Evolutionary conservation across 2,113 vertebrate genomes (phyloP), one percentile per base, ranked within the genome.

Genomic region (Callipepla californica): DNA sequence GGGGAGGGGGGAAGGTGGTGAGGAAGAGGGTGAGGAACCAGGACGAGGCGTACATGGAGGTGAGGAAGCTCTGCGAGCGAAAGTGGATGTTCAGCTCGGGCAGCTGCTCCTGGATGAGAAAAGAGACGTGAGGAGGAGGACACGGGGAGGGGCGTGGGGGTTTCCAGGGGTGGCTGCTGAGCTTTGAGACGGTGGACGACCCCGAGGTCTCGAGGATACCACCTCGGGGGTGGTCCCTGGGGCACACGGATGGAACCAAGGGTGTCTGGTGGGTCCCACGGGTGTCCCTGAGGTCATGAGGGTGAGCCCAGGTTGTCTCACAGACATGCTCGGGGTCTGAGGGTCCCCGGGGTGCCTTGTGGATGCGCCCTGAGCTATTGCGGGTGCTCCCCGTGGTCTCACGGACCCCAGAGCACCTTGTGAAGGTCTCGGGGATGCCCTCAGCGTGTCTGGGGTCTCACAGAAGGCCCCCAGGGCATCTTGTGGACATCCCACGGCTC

Each of bases 21-120:
- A 99, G 98, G 96, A 99, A 99, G 82, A 99, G 98, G 3, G 99
- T 99, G 95, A 99, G 98, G 97, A 99, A 99, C 99, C 99, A 99
- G 81, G 99, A 99, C 0, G 99, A 99, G 13, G 99, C 98, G 0
- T 99, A 99, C 99, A 99, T 99, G 69, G 99, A 99, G 1, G 99
- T 99, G 96, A 99, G 99, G 97, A 99, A 99, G 97, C 99, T 99
- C 98, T 99, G 99, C 2, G 99, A 99, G 58, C 98, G 98, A 96
- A 99, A 99, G 97, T 99, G 99, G 78, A 99, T 97, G 80, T 99
- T 99, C 91, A 99, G 96, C 96, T 99, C 99, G 1, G 99, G 99
- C 69, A 99, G 98, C 92, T 99, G 99, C 94, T 99, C 99, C 99
- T 99, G 97, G n/a, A 53, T 1, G 47, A 1, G 53, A 21, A 55